Conservation (phyloP, 2,888 invertebrate species). For the Erebia epiphron region DNA sequence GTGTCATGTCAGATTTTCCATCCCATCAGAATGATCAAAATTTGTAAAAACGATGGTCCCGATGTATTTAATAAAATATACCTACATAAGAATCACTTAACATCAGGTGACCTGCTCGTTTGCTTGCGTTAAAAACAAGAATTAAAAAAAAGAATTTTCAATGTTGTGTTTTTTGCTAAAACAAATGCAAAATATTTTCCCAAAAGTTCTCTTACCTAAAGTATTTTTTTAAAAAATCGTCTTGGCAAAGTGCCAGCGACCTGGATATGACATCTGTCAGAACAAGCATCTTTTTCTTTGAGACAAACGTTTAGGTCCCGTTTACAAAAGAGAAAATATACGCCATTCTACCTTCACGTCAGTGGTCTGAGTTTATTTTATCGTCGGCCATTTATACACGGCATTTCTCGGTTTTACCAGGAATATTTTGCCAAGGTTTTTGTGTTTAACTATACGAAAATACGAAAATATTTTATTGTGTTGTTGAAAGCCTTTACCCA, state of each 20-base stretch:
- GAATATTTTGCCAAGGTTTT: background rate
- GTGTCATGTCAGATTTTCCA: too few species aligned
- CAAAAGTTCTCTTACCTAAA: background rate
- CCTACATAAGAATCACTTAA: too few species aligned
- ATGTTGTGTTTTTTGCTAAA: background rate
- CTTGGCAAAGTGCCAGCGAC: constrained; percentile 30
- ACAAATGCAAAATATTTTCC: too few species aligned
- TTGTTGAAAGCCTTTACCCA: background rate
- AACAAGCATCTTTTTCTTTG: constrained; percentile 32
- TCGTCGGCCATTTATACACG: constrained; percentile 1
- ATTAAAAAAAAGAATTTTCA: too few species aligned
- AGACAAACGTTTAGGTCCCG: constrained; percentile 32
- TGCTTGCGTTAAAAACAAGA: too few species aligned
- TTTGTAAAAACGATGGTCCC: too few species aligned
- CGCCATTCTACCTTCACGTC: constrained; percentile 19
- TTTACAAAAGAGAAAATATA: constrained; percentile 26
- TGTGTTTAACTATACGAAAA: background rate
- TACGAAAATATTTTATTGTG: background rate
- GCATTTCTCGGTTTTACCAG: background rate
- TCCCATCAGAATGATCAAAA: too few species aligned
- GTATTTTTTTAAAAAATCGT: constrained; percentile 15
- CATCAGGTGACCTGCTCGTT: too few species aligned
- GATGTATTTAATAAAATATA: too few species aligned
- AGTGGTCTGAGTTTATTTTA: constrained; percentile 17
- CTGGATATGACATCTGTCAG: constrained; percentile 42